Evolutionary conservation across 2,888 invertebrate genomes (phyloP).

Genomic region (Serrognathus titanus): DNA sequence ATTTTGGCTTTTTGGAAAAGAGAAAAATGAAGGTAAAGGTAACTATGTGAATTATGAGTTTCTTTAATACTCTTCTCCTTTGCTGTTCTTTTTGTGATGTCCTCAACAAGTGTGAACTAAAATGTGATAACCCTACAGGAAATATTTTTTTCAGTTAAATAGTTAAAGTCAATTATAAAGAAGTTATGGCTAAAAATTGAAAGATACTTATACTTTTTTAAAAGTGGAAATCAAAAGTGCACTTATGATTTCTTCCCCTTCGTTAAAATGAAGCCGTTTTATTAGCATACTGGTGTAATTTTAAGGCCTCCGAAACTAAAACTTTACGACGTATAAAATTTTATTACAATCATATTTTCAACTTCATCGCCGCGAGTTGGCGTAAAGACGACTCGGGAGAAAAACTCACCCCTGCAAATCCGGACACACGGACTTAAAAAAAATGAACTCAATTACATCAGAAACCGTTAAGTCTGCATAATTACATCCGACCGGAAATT

Average conservation of each 20-base stretch:
- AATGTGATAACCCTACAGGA: no score
- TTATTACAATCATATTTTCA: constrained; percentile 19
- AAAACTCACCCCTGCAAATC: background rate
- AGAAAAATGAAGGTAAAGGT: no score
- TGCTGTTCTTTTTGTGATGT: no score
- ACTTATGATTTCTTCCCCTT: constrained; percentile 11
- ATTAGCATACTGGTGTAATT: constrained; percentile 27
- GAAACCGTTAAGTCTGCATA: constrained; percentile 3
- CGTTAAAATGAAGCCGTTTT: constrained; percentile 29
- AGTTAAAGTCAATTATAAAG: no score
- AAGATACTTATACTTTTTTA: no score
- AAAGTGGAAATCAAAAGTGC: constrained; percentile 6
- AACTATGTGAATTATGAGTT: no score
- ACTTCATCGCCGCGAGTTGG: constrained; percentile 12
- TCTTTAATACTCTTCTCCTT: no score
- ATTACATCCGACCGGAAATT: constrained; percentile 22
- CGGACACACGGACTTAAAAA: no score
- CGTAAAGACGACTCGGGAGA: background rate
- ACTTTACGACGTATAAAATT: constrained; percentile 21
- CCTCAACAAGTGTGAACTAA: no score
- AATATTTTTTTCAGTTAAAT: no score
- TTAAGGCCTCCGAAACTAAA: constrained; percentile 23
- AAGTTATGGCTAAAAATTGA: no score
- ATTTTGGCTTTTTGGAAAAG: no score
- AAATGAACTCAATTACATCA: constrained; percentile 8